Conservation (phyloP, 2,797 vertebrate species). For the Poecile montanus region DNA sequence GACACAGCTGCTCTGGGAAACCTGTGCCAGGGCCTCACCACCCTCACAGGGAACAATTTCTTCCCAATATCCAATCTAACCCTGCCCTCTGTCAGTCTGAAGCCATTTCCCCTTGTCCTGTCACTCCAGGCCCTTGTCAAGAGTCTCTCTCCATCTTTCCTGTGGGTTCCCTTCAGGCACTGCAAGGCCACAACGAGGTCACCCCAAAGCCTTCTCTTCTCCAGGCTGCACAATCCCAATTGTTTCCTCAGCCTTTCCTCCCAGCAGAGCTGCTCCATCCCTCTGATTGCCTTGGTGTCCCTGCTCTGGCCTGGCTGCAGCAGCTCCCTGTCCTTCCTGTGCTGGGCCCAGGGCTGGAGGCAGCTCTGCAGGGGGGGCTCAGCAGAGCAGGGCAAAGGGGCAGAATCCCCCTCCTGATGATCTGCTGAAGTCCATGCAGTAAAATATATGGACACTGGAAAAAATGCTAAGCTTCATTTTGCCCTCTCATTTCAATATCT, state of each 20-base stretch:
- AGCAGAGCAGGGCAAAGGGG: accelerated
- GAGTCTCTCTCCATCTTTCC: neutral
- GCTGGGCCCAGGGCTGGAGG: neutral
- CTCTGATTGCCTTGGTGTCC: neutral
- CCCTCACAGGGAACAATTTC: neutral
- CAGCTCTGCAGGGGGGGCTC: accelerated
- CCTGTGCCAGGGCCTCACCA: neutral
- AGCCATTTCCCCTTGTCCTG: neutral
- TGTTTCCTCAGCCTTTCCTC: neutral
- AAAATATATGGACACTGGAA: neutral
- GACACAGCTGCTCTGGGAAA: neutral
- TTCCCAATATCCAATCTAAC: accelerated
- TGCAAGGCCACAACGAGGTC: neutral
- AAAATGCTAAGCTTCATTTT: neutral
- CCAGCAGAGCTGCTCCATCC: neutral
- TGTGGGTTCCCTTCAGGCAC: neutral
- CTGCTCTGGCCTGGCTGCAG: neutral
- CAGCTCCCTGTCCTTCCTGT: neutral
- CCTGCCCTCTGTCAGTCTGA: neutral
- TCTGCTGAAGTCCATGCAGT: neutral
- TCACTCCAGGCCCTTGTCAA: neutral
- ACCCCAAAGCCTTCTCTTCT: neutral
- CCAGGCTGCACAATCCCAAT: neutral
- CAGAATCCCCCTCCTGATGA: neutral
- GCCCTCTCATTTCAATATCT: neutral